Conservation (phyloP, 2,113 vertebrate genomes). For the Chrysochloris asiatica region DNA sequence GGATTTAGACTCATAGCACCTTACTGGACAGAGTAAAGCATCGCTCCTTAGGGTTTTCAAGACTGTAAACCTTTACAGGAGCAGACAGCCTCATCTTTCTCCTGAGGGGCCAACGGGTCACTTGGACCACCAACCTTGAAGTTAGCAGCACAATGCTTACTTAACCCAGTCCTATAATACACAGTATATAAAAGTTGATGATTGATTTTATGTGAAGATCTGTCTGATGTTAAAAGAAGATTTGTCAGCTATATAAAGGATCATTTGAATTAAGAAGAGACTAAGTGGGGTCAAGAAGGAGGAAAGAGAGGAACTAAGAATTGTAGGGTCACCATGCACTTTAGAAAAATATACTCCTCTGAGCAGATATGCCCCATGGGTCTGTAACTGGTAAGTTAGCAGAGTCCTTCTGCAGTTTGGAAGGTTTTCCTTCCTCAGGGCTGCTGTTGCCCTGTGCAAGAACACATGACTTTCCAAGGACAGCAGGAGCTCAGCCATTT, state of each 20-base stretch:
- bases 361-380: not conserved
- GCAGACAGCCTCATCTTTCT: too few species aligned
- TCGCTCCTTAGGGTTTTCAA: too few species aligned
- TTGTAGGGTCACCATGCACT: not conserved
- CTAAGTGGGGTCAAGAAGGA: too few species aligned
- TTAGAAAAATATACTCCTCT: not conserved
- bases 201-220: not conserved
- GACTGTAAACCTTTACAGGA: too few species aligned
- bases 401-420: not conserved
- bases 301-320: not conserved
- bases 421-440: not conserved
- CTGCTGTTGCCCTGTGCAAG: not conserved
- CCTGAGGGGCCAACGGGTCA: too few species aligned
- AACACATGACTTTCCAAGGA: not conserved
- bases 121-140: too few species aligned
- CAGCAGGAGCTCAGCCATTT: not conserved
- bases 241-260: not conserved
- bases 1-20: too few species aligned
- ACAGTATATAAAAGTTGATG: not conserved
- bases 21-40: too few species aligned
- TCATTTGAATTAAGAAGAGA: slow-evolving; percentile 19
- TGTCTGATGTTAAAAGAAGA: not conserved
- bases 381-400: not conserved
- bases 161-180: not conserved
- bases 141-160: too few species aligned